Evolutionary conservation across 1,140 invertebrate species (phyloP).

Genomic region (Pteromalus puparum): DNA sequence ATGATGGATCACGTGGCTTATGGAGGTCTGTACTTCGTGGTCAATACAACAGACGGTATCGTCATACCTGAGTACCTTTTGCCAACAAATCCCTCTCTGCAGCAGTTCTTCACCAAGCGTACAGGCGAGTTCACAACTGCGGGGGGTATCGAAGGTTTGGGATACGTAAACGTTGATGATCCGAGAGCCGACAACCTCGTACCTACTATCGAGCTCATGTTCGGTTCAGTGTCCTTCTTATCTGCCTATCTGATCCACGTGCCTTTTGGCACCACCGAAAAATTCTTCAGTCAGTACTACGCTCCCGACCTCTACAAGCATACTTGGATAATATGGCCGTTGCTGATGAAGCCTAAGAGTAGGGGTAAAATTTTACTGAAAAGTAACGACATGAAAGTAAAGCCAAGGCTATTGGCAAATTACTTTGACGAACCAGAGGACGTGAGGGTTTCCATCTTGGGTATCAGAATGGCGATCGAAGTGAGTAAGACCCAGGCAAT

Average conservation of each 20-base stretch:
- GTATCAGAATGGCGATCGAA: neutral
- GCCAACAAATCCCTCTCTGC: too few species aligned
- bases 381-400: neutral
- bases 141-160: neutral
- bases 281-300: neutral
- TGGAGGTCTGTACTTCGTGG: neutral
- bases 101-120: too few species aligned
- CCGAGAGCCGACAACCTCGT: neutral
- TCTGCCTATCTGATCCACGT: neutral
- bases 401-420: neutral
- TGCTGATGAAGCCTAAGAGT: conserved; percentile 17
- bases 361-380: neutral
- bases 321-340: neutral
- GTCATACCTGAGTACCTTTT: neutral
- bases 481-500: neutral
- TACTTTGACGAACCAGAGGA: neutral
- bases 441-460: neutral
- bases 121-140: neutral
- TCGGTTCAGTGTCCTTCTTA: neutral
- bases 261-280: neutral
- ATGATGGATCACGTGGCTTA: conserved; percentile 74
- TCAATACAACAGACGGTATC: neutral
- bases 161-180: conserved; percentile 18
- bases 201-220: conserved; percentile 11
- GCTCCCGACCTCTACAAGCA: neutral